Evolutionary conservation across 1,140 invertebrate species (phyloP).

Genomic region (Diachasmimorpha longicaudata): DNA sequence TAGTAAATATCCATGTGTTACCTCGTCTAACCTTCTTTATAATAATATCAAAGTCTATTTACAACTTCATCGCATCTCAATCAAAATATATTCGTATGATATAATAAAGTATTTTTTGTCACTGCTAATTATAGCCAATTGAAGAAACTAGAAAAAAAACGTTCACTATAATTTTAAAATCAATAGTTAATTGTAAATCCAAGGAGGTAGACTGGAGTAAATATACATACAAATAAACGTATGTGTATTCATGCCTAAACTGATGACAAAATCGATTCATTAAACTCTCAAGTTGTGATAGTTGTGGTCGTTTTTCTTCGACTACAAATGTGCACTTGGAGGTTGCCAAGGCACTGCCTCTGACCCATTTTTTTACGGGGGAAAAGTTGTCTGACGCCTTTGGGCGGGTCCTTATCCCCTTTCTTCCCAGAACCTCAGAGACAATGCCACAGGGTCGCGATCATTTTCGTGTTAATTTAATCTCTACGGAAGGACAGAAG

Average conservation of each 20-base stretch:
- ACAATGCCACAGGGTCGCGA: background rate
- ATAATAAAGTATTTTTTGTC: too few species aligned
- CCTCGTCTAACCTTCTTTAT: too few species aligned
- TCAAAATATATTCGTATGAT: too few species aligned
- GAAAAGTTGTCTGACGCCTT: background rate
- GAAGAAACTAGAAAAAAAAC: too few species aligned
- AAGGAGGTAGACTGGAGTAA: too few species aligned
- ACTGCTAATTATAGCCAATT: too few species aligned
- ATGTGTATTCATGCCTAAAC: background rate
- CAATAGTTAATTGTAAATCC: too few species aligned
- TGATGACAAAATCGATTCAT: conserved; percentile 2
- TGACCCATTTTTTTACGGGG: background rate
- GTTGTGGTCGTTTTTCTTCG: background rate
- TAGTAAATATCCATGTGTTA: too few species aligned
- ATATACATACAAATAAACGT: too few species aligned
- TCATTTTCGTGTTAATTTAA: background rate
- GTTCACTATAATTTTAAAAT: too few species aligned
- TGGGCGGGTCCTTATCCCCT: background rate
- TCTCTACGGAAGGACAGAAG: background rate
- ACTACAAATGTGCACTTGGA: background rate
- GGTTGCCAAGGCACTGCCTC: background rate
- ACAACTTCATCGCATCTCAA: too few species aligned
- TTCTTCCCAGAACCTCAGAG: background rate
- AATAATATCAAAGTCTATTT: too few species aligned
- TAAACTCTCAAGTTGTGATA: background rate